These are phyloP conservation scores for Xanthorhoe designata DNA, from an alignment of 2,888 invertebrate genomes.

Conservation along the genomic window DNA sequence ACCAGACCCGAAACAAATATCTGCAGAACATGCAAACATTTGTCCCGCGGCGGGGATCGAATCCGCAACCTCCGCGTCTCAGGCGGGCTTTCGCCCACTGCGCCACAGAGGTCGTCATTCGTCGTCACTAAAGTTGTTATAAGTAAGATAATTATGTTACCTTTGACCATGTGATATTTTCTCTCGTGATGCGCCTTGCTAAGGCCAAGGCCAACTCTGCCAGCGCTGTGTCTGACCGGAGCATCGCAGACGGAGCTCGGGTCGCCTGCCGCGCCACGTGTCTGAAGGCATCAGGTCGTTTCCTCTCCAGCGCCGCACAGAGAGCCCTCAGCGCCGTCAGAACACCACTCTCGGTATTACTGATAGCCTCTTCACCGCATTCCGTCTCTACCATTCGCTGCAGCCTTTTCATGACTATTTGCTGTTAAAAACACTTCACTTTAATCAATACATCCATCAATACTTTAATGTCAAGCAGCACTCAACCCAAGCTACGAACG, in stretches of 20 bases:
- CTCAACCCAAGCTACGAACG: constrained; percentile 7
- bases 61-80: too few relatives aligned
- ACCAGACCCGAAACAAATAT: too few relatives aligned
- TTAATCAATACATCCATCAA: constrained; percentile 5
- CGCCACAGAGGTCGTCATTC: too few relatives aligned
- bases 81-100: too few relatives aligned
- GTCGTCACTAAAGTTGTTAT: too few relatives aligned
- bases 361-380: constrained; percentile 81
- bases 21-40: too few relatives aligned
- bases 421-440: constrained; percentile 53
- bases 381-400: constrained; percentile 83
- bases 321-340: constrained; percentile 78
- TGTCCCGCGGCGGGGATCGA: too few relatives aligned
- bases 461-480: constrained; percentile 1
- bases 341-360: constrained; percentile 77
- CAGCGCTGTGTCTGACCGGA: constrained; percentile 86
- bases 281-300: constrained; percentile 90
- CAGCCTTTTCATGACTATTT: constrained; percentile 77
- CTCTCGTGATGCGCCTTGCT: constrained; percentile 89
- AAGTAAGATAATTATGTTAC: too few relatives aligned
- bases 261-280: constrained; percentile 91
- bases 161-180: constrained; percentile 93
- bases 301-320: constrained; percentile 90
- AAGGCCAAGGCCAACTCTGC: constrained; percentile 88
- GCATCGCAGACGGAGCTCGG: constrained; percentile 84